Evolutionary conservation across 2,888 invertebrate genomes (phyloP), one percentile per base, ranked within the genome.

Genomic region (Diarsia dahlii): DNA sequence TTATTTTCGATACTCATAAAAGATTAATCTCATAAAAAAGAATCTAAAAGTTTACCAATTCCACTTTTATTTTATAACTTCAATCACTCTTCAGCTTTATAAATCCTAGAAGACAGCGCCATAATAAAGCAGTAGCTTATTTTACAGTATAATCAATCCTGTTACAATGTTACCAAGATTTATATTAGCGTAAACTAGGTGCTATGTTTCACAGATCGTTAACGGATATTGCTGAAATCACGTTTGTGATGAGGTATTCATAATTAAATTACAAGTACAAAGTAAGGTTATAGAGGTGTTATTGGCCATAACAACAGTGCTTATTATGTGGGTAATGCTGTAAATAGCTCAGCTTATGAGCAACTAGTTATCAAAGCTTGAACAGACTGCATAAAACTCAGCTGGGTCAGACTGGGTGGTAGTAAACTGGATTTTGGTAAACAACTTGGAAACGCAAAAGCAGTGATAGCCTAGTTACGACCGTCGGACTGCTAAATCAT

Each of bases 141-240:
- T 76, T 84, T 77, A 84, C 71, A 48, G 77, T 34, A 67, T 48
- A 66, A 70, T 80, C 64, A 70, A 81, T 76, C 50, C 34, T 71
- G 56, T 70, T 77, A 85, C 86, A 85, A 85, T 60, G 84, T 85
- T 10, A 34, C 50, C 68, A 54, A 73, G 54, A 76, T 84, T 81
- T 71, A 76, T 74, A 77, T 60, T 50, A n/a, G 74, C 34, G 18
- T 65, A 62, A 71, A 85, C 39, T 39, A n/a, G 60, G 68, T 58
- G 68, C 5, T 12, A 73, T 65, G 34, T 68, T 68, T 74, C 48
- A 62, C 68, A 73, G 52, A 50, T 79, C 58, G 67, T 74, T 71
- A 74, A 63, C 46, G 48, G 20, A 66, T 56, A 74, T 58, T 46
- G 56, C 66, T 64, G 18, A 71, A 66, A 66, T 62, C 50, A 52